phyloP scores from a whole-genome alignment of 2,113 vertebrate species.

The Spilogale gracilis region DNA sequence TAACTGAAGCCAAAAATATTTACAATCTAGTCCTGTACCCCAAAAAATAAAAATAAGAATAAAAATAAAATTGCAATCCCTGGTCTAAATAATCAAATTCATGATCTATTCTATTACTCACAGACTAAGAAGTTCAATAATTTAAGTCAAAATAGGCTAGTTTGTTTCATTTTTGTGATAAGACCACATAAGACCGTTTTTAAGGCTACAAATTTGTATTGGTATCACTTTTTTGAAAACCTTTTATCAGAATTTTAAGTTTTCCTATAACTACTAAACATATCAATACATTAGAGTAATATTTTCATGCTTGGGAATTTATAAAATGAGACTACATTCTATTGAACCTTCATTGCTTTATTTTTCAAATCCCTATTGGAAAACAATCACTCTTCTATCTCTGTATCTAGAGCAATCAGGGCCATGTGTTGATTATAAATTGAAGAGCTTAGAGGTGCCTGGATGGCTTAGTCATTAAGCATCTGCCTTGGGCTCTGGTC shows the following conservation, averaged over 20 bases:
- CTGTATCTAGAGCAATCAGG: neutral
- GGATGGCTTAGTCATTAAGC: too few species aligned
- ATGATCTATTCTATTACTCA: neutral
- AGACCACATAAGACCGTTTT: neutral
- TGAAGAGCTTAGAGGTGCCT: neutral
- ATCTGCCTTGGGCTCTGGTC: too few species aligned
- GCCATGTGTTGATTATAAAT: neutral
- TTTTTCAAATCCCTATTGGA: neutral
- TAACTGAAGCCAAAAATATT: neutral
- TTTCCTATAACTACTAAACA: neutral
- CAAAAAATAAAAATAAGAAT: neutral
- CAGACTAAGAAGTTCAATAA: neutral
- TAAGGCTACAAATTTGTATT: neutral
- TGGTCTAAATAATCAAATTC: neutral
- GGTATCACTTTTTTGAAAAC: neutral
- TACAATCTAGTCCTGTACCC: neutral
- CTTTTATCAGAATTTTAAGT: neutral
- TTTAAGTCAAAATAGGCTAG: neutral
- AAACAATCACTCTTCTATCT: neutral
- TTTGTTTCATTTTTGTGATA: neutral
- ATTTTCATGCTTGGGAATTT: neutral
- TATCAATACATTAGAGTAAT: neutral
- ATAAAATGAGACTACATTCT: neutral
- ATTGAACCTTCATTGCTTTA: neutral
- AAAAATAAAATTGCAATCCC: too few species aligned